phyloP scores from a whole-genome alignment of 2,797 vertebrate genomes.

The Eulemur mongoz region DNA sequence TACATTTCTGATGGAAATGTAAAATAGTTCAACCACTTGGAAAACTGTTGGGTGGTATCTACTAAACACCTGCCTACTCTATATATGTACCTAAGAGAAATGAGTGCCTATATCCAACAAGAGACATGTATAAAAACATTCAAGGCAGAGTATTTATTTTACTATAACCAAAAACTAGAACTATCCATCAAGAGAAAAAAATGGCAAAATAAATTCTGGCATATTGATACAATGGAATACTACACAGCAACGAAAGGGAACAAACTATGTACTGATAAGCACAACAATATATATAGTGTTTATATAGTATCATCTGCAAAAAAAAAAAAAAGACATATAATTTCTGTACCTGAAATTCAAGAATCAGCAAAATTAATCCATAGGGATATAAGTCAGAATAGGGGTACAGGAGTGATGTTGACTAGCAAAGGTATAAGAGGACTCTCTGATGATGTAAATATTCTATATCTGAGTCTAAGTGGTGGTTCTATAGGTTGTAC shows the following conservation, averaged over 20 bases:
- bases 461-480: neutral
- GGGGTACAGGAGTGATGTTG: neutral
- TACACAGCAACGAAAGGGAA: neutral
- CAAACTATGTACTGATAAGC: neutral
- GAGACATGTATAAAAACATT: neutral
- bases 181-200: neutral
- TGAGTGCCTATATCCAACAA: neutral
- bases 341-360: neutral
- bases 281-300: neutral
- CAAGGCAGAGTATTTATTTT: neutral
- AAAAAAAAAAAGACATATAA: neutral
- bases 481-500: neutral
- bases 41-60: neutral
- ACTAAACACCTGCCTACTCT: neutral
- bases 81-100: neutral
- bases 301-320: neutral
- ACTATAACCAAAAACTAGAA: neutral
- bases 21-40: neutral
- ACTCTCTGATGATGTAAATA: neutral
- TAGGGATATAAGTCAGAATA: neutral
- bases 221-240: neutral
- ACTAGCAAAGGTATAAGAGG: neutral
- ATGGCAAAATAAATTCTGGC: neutral
- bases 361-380: neutral
- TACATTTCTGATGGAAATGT: neutral